phyloP scores from a whole-genome alignment of 92 coral and sea anemone species.

The Siderastrea siderea region DNA sequence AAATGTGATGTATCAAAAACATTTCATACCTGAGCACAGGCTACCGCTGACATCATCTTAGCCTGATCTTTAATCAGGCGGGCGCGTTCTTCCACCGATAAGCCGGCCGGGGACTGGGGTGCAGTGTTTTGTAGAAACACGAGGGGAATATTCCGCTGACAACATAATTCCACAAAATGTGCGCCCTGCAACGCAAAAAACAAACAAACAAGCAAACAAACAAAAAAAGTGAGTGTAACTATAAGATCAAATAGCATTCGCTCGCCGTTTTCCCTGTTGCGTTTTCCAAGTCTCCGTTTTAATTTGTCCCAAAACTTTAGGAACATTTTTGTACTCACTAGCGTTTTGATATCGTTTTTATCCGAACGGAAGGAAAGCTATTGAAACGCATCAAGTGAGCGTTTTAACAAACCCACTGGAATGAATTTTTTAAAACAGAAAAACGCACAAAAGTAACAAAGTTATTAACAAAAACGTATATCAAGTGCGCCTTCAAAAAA shows the following conservation, averaged over 20 bases:
- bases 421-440: no score
- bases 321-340: no score
- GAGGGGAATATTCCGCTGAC: slow-evolving; percentile 90
- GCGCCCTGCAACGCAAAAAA: slow-evolving; percentile 76
- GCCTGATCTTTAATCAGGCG: slow-evolving; percentile 88
- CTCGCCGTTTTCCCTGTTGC: no score
- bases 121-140: slow-evolving; percentile 92
- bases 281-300: no score
- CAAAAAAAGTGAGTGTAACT: not conserved
- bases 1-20: not conserved
- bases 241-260: no score
- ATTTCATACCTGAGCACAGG: slow-evolving; percentile 90
- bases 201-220: not conserved
- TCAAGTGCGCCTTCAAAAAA: not conserved
- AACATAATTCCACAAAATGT: slow-evolving; percentile 93
- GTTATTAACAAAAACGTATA: not conserved
- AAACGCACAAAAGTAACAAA: no score
- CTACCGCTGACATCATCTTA: slow-evolving; percentile 90
- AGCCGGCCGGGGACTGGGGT: slow-evolving; percentile 37
- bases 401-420: no score
- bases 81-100: slow-evolving; percentile 62
- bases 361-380: no score
- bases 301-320: no score
- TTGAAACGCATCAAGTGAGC: no score
- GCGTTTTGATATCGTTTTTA: no score